Base-by-base conservation (phyloP, 2,888 invertebrate genomes). In the Mantis religiosa region DNA sequence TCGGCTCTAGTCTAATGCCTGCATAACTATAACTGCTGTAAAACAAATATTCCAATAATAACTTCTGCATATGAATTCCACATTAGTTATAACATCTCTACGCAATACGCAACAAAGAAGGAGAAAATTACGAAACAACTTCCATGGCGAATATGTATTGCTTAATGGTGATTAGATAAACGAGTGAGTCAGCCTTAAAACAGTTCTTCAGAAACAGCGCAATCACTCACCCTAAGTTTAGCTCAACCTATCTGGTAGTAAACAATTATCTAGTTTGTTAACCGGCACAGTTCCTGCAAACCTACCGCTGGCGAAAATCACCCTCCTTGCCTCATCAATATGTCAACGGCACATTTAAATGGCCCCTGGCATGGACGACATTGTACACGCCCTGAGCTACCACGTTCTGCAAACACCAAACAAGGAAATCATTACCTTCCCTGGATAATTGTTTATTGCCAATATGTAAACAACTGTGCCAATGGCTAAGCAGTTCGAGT, bases 401-500 rank as follows among this genome's bases (percentile, higher is more conserved):
- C 41, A 25, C 30, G 84, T 54, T 84, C 30, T 83, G 83, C 88
- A 88, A 88, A 83, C 88, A 88, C 28, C 84, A 88, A 54, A 88
- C 84, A 88, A 88, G 84, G 47, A 27, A 85, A 28, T 47, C 85
- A 85, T 85, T 47, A 85, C 83, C 84, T 54, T 84, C 88, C 84
- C 84, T 54, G 41, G 83, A 88, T 88, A 88, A 88, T 84, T 88
- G 88, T 88, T 88, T 88, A 82, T 84, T 88, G 84, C 54, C 83
- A 47, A 84, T 28, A 88, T 27, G 41, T 84, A 88, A 88, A 87
- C 87, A 83, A 28, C 83, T 27, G 28, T 85, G 34, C 47, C 85
- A 85, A 47, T 71, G 54, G 54, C 54, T 71, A 71, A 71, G 54
- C 54, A 71, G 54, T 71, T 71, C 6, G 20, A 8, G 25, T 20